Evolutionary conservation across 2,888 invertebrate species (phyloP), one percentile per base, ranked within the genome.

Genomic region (Acleris cristana): DNA sequence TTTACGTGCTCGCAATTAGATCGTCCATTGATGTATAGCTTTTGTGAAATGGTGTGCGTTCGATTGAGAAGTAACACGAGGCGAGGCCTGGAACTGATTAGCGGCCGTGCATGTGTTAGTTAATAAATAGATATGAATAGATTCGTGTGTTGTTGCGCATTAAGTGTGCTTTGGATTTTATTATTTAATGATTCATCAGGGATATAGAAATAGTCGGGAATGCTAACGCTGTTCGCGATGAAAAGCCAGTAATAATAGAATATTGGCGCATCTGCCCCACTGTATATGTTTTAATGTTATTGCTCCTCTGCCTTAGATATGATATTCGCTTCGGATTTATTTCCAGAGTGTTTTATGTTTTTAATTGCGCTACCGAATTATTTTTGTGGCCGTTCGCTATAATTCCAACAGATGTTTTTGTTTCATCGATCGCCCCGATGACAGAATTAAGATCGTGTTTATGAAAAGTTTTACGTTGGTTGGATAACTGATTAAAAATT

Each of bases 121-220:
- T 84, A 84, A 84, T 80, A 84, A 82, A 80, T 78, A 78, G 83
- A 85, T 86, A 82, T 84, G 88, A 88, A 90, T 87, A 89, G 84
- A 85, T 79, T 80, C 81, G 80, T 82, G 85, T 87, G 89, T 87
- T 86, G 85, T 85, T 83, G 86, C 83, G 92, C 90, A 91, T 92
- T 92, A 92, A 92, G 92, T 91, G 87, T 86, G 91, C 91, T 90
- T 90, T 87, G 78, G 85, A 92, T 93, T 92, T 93, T 92, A 92
- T 92, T 92, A 92, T 92, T 92, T 92, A 92, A 92, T 92, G 92
- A 92, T 89, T 93, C 92, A 93, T 91, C 90, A 88, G 89, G 90
- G 88, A 88, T 92, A 88, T 92, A 88, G 92, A 92, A 92, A 92
- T 91, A 92, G 92, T 90, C 83, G 82, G 90, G 91, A 92, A 90